These are phyloP conservation scores for Priapulus caudatus DNA, from an alignment of 2,888 invertebrate genomes.

Conservation along the genomic window DNA sequence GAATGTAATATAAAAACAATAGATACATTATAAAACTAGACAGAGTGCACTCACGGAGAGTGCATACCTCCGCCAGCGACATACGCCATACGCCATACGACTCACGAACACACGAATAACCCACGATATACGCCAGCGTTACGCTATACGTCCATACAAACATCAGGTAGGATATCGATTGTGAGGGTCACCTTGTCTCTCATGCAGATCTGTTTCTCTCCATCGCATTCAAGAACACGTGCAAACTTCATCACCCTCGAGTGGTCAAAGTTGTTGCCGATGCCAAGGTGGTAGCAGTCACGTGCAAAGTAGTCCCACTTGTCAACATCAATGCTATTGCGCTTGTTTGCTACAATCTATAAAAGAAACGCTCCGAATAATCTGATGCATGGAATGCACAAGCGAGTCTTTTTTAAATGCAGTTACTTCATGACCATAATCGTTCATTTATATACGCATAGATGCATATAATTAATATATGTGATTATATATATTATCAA, in stretches of 20 bases:
- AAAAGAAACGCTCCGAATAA: constrained; percentile 12
- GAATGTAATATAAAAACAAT: no score
- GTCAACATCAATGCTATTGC: constrained; percentile 51
- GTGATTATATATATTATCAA: no score
- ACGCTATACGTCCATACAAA: no score
- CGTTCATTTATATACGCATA: not conserved
- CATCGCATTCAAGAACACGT: constrained; percentile 30
- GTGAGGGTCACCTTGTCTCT: constrained; percentile 38
- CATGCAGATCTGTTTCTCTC: constrained; percentile 36
- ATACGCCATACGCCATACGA: no score
- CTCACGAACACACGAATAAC: no score
- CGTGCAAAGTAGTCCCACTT: constrained; percentile 55
- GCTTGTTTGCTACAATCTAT: constrained; percentile 49
- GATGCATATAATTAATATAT: not conserved
- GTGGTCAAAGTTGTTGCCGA: constrained; percentile 42
- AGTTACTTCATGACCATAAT: not conserved
- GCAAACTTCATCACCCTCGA: constrained; percentile 39
- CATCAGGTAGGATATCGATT: no score
- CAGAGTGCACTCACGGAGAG: no score
- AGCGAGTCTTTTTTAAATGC: not conserved
- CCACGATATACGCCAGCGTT: no score
- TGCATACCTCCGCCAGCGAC: no score
- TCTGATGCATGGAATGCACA: not conserved
- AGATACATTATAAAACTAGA: no score
- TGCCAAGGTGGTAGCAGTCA: constrained; percentile 44